Base-by-base conservation (phyloP, 1,140 invertebrate species). In the Copidosoma floridanum region DNA sequence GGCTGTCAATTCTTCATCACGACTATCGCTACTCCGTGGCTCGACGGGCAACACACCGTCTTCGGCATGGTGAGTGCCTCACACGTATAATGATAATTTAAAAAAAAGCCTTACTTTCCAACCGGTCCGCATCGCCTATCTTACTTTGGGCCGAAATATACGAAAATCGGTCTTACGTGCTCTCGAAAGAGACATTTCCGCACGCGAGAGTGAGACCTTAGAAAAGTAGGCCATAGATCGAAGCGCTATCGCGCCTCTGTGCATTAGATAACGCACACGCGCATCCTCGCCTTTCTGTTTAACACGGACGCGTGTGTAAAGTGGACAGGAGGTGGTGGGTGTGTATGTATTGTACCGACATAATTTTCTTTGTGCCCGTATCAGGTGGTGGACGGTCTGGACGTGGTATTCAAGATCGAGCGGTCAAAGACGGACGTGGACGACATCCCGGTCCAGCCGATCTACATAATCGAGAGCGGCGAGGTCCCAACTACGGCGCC, bases 1-100 rank as follows among this genome's bases (percentile, higher is more conserved):
- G 95, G 96, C 26, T 97, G 93, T 68, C 96, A 98, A 76, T 99
- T 99, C 78, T 97, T 98, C 76, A 94, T 99, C 71, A 95, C 93
- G 6, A 92, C 91, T 3, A 85, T 91, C 53, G 84, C 88, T 11
- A 93, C 95, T 0, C 86, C 89, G 3, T 98, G 95, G 95, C 79
- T 99, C 43, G 92, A 98, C 79, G 91, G 91, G 4, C 84, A 90
- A 57, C 95, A 99, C 75, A 92, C 93, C 4, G 89, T 97, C 6
- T 96, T 99, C 81, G 97, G 96, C 69, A 97, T 94, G 81, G 91
- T 95, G 82, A 80, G 59, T 61, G 35, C 44, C n/a, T n/a, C 14
- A 8, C 32, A n/a, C n/a, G 38, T 16, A 41, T 21, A 14, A 46
- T 5, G 20, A 46, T 16, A 8, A 46, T 18, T 16, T 20, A 43